Evolutionary conservation across 2,888 invertebrate species (phyloP).

Genomic region (Clostera curtula): DNA sequence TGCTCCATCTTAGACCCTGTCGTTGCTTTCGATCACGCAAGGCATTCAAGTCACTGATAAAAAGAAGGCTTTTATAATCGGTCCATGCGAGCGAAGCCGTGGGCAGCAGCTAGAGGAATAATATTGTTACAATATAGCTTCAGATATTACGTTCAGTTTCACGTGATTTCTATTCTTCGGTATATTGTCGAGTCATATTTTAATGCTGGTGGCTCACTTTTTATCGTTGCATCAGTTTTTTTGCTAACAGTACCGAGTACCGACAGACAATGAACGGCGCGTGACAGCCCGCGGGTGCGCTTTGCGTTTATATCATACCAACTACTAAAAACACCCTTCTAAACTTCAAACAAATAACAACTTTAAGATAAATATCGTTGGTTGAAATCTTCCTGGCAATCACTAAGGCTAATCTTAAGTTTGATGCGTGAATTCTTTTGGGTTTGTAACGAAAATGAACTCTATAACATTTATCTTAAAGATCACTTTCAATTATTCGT

Average conservation of each 20-base stretch:
- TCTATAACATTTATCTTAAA: conserved; percentile 17
- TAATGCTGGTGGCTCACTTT: conserved; percentile 31
- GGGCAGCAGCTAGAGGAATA: too few relatives aligned
- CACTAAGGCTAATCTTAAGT: conserved; percentile 11
- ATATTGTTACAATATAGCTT: conserved; percentile 7
- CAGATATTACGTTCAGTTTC: conserved; percentile 13
- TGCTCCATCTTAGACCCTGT: too few relatives aligned
- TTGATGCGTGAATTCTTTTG: conserved; percentile 16
- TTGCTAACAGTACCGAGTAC: conserved; percentile 33
- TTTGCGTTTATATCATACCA: conserved; percentile 43
- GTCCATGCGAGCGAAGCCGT: too few relatives aligned
- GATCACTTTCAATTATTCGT: conserved; percentile 15
- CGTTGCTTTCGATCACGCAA: too few relatives aligned
- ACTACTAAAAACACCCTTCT: conserved; percentile 34
- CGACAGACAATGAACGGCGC: conserved; percentile 50
- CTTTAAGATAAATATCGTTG: not conserved
- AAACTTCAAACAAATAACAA: not conserved
- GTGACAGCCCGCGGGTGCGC: conserved; percentile 67
- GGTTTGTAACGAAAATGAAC: conserved; percentile 16
- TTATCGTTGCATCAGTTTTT: conserved; percentile 41
- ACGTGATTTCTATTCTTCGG: conserved; percentile 16
- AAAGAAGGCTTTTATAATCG: too few relatives aligned
- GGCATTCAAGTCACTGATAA: too few relatives aligned
- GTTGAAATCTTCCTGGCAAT: conserved; percentile 3
- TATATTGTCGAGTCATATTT: conserved; percentile 19